These are phyloP conservation scores for Ameiurus melas DNA, from an alignment of 2,113 vertebrate species.

Conservation along the genomic window DNA sequence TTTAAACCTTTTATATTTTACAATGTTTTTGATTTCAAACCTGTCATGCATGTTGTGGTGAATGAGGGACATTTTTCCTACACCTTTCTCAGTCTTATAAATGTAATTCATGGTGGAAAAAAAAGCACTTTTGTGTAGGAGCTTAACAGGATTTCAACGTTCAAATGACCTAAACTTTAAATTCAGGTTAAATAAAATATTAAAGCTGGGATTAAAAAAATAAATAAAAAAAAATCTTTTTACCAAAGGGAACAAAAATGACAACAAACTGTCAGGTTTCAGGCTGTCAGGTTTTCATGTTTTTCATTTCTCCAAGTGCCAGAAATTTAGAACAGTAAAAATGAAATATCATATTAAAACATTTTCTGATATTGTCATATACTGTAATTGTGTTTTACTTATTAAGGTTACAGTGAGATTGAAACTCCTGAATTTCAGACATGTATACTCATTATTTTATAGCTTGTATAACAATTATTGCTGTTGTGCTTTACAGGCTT, in stretches of 20 bases:
- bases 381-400: background rate
- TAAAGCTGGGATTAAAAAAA: constrained; percentile 7
- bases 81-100: background rate
- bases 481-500: background rate
- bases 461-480: background rate
- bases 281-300: background rate
- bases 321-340: background rate
- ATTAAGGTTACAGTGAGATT: background rate
- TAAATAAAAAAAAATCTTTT: constrained; percentile 8
- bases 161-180: constrained; percentile 11
- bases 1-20: background rate
- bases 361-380: background rate
- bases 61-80: constrained; percentile 2
- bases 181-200: background rate
- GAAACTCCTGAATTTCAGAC: background rate
- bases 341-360: background rate
- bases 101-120: constrained; percentile 14
- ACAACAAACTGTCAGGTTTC: constrained; percentile 26
- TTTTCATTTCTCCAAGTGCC: background rate
- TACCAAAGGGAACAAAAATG: constrained; percentile 43
- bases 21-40: background rate
- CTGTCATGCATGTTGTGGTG: background rate
- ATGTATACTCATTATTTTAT: background rate
- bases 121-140: constrained; percentile 16
- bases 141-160: constrained; percentile 16